phyloP scores from a whole-genome alignment of 2,113 vertebrate species.

The Callithrix jacchus region DNA sequence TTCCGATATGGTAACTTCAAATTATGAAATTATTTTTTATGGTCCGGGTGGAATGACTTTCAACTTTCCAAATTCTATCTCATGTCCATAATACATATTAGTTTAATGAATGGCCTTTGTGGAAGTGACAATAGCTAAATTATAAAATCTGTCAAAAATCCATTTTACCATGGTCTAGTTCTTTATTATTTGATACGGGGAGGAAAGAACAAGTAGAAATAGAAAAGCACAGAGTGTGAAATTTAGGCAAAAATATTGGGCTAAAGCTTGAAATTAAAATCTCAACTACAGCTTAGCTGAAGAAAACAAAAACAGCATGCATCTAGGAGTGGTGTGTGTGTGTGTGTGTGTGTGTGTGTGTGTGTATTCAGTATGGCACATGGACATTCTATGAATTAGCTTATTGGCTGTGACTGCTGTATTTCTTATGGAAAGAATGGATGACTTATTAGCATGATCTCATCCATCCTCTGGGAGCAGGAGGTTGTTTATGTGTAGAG shows the following conservation, averaged over 20 bases:
- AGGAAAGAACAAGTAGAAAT: background rate
- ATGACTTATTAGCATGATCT: slow-evolving; percentile 45
- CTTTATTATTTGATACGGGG: background rate
- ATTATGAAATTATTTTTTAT: background rate
- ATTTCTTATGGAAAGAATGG: slow-evolving; percentile 54
- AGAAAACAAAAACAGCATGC: background rate
- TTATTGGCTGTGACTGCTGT: background rate
- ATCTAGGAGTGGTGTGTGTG: background rate
- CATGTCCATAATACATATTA: background rate
- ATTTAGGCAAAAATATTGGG: background rate
- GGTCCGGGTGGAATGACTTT: slow-evolving; percentile 1
- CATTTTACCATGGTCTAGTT: background rate
- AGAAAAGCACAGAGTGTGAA: background rate
- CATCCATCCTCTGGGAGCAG: background rate
- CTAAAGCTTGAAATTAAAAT: slow-evolving; percentile 52
- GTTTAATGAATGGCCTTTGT: background rate
- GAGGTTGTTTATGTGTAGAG: slow-evolving; percentile 30
- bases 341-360: background rate
- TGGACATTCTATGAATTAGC: background rate
- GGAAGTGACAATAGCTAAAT: slow-evolving; percentile 1
- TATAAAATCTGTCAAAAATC: slow-evolving; percentile 48
- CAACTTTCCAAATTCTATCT: background rate
- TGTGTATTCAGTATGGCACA: background rate
- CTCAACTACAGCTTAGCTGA: background rate
- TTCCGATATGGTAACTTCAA: slow-evolving; percentile 1